Evolutionary conservation across 2,797 vertebrate species (phyloP).

Genomic region (Myripristis jacobus): DNA sequence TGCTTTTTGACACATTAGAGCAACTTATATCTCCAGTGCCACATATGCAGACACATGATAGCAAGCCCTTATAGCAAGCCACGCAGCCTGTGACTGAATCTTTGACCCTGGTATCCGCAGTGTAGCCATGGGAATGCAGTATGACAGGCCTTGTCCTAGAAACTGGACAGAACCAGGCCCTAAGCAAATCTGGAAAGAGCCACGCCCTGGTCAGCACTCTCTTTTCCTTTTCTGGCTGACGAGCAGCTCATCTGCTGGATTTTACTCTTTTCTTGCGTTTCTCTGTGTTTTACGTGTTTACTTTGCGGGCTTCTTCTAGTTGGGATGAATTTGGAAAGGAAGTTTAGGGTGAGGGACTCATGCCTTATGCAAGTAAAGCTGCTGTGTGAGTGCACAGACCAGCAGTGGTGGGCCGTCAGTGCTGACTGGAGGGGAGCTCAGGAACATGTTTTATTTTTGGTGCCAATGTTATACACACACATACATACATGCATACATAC

Average conservation of each 20-base stretch:
- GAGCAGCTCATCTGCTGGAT: conserved; percentile 58
- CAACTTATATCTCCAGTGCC: conserved; percentile 62
- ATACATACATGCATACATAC: conserved; percentile 22
- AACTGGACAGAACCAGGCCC: conserved; percentile 32
- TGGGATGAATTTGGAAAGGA: conserved; percentile 45
- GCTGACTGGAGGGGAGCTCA: conserved; percentile 72
- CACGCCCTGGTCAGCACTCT: conserved; percentile 63
- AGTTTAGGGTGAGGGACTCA: conserved; percentile 53
- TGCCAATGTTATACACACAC: conserved; percentile 70
- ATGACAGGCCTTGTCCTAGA: conserved; percentile 33
- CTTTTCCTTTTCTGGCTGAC: conserved; percentile 50
- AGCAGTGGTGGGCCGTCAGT: conserved; percentile 58
- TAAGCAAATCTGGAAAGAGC: conserved; percentile 46
- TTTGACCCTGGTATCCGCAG: conserved; percentile 46
- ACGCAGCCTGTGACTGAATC: conserved; percentile 63
- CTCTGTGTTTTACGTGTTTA: conserved; percentile 56
- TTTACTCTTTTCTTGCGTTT: conserved; percentile 49
- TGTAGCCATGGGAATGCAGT: conserved; percentile 41
- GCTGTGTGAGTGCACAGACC: conserved; percentile 53
- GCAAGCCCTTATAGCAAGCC: conserved; percentile 51
- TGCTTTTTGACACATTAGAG: conserved; percentile 50
- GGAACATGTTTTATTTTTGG: conserved; percentile 74
- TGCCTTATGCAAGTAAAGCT: conserved; percentile 79
- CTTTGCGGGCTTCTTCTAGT: conserved; percentile 52
- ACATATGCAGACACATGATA: conserved; percentile 55